These are phyloP conservation scores for Cuculus canorus DNA, from an alignment of 2,797 vertebrate species.

Conservation along the genomic window DNA sequence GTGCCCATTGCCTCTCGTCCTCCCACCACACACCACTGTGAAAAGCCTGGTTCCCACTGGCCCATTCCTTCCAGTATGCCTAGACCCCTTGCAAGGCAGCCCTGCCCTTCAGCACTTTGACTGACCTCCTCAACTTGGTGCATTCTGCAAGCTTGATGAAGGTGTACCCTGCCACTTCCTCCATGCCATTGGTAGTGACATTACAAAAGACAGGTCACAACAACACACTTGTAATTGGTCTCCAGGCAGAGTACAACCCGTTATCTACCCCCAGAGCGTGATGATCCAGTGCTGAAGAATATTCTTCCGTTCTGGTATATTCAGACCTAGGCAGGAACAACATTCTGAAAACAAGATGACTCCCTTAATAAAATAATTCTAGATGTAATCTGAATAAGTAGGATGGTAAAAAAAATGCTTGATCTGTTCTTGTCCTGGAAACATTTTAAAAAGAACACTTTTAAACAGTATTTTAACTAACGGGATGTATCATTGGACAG, in stretches of 20 bases:
- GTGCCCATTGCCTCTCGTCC: not conserved
- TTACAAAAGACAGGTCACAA: not conserved
- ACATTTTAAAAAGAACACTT: slow-evolving; percentile 32
- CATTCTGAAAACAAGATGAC: not conserved
- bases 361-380: not conserved
- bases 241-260: not conserved
- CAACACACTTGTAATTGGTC: not conserved
- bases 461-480: slow-evolving; percentile 27
- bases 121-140: not conserved
- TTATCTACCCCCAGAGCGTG: not conserved
- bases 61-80: not conserved
- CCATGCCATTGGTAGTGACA: not conserved
- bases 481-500: slow-evolving; percentile 48
- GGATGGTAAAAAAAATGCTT: not conserved
- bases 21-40: not conserved
- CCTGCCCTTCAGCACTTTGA: not conserved
- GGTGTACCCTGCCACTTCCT: not conserved
- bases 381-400: not conserved
- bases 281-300: not conserved
- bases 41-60: not conserved
- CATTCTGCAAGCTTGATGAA: not conserved
- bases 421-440: slow-evolving; percentile 30
- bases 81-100: not conserved
- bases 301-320: not conserved
- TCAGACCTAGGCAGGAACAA: not conserved